Evolutionary conservation across 1,140 invertebrate genomes (phyloP).

Genomic region (Mesaphorura yosii): DNA sequence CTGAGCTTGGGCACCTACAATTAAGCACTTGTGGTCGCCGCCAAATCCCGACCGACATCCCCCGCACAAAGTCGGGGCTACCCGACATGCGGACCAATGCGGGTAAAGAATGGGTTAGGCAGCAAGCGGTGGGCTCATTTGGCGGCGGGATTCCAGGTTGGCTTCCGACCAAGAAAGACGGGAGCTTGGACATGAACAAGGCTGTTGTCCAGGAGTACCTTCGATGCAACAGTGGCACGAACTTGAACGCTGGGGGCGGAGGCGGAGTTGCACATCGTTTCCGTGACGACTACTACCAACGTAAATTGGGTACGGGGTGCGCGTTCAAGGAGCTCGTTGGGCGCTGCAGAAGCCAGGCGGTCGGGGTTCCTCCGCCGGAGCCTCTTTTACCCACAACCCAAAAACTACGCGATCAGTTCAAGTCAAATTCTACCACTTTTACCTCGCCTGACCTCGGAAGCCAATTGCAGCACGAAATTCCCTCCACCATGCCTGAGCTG

Average conservation of each 20-base stretch:
- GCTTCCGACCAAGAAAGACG: conserved; percentile 12
- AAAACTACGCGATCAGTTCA: neutral
- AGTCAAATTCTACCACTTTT: neutral
- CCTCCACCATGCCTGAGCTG: neutral
- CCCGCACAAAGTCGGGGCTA: conserved; percentile 1
- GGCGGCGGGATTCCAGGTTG: neutral
- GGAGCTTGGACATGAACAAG: conserved; percentile 1
- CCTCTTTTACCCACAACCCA: neutral
- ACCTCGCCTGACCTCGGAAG: neutral
- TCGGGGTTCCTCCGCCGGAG: neutral
- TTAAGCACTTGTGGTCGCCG: too few species aligned
- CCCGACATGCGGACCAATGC: conserved; percentile 10
- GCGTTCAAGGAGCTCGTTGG: neutral
- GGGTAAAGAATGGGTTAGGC: conserved; percentile 9
- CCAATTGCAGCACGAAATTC: too few species aligned
- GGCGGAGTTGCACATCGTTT: neutral
- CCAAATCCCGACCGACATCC: conserved; percentile 9
- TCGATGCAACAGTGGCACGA: neutral
- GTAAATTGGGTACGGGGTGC: neutral
- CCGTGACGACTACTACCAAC: conserved; percentile 3
- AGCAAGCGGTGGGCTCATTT: neutral
- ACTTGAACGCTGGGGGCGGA: neutral
- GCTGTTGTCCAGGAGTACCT: neutral
- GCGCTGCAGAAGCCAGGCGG: neutral
- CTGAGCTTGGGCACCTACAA: neutral